These are phyloP conservation scores for Hybos culiciformis DNA, from an alignment of 2,888 invertebrate species.

Conservation along the genomic window DNA sequence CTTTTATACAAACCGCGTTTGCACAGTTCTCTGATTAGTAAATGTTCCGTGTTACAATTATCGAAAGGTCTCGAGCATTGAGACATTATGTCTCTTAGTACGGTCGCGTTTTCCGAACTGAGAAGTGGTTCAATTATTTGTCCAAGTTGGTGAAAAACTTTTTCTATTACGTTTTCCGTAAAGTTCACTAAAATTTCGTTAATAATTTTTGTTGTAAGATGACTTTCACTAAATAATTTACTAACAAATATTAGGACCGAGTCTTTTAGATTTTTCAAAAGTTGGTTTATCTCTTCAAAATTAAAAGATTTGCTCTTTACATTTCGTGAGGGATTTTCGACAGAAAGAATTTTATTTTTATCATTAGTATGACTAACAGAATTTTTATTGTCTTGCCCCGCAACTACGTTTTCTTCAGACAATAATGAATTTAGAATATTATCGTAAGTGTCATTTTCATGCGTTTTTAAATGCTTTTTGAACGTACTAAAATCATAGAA, in stretches of 20 bases:
- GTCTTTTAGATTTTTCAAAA: neutral
- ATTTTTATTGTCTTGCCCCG: neutral
- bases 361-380: neutral
- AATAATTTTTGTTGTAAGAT: neutral
- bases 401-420: neutral
- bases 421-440: conserved; percentile 1
- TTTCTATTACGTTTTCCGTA: neutral
- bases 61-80: neutral
- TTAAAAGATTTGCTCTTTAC: neutral
- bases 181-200: neutral
- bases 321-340: neutral
- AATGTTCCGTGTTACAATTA: neutral
- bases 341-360: neutral
- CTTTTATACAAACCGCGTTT: neutral
- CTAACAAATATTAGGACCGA: neutral
- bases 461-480: neutral
- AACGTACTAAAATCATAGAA: neutral
- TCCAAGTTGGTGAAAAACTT: neutral
- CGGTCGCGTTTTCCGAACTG: neutral
- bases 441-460: too few species aligned
- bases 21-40: neutral
- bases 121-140: neutral
- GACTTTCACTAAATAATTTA: neutral
- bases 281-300: neutral
- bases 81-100: neutral